Evolutionary conservation across 2,113 vertebrate genomes (phyloP), one percentile per base, ranked within the genome.

Genomic region (Stercorarius parasiticus): DNA sequence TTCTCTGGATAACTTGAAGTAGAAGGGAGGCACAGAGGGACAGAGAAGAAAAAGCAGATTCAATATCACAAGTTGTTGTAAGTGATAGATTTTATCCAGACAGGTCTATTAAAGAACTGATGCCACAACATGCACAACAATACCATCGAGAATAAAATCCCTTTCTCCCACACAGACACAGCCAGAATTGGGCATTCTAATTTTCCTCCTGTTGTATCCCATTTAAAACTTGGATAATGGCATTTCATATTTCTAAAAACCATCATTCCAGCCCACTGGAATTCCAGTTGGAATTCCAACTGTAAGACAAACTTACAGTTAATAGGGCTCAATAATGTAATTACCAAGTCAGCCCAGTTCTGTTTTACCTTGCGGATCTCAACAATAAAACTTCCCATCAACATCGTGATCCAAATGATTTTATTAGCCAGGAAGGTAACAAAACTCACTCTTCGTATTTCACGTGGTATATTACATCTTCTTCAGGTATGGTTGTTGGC

Each of bases 371-470:
- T 9, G 29, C 17, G 53, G 56, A 65, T 66, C 61, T 45, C 77
- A 15, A 17, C 84, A 43, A 7, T 19, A 47, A 59, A 19, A 66
- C 6, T 30, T 67, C 91, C 77, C 30, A 15, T 3, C 43, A 27
- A 10, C 53, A 38, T 3, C 40, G 5, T 0, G 4, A 61, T 16
- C 52, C 13, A 0, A 65, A 77, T 4, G 3, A 53, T 20, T 64
- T 38, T 4, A 27, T 5, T 9, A 47, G 80, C 52, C 62, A 47
- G 82, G 66, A 32, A 50, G 25, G 58, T n/a, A 58, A 29, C 32
- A 25, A 26, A 91, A 98, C 99, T 99, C 97, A 99, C 99, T 99
- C 99, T 26, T 99, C 99, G 0, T 99, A 99, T 98, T 98, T 99
- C 88, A 99, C 99, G 0, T 99, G 99, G 94, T 99, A 99, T 15